Base-by-base conservation (phyloP, 2,888 invertebrate genomes). In the Cheilosia vernalis region DNA sequence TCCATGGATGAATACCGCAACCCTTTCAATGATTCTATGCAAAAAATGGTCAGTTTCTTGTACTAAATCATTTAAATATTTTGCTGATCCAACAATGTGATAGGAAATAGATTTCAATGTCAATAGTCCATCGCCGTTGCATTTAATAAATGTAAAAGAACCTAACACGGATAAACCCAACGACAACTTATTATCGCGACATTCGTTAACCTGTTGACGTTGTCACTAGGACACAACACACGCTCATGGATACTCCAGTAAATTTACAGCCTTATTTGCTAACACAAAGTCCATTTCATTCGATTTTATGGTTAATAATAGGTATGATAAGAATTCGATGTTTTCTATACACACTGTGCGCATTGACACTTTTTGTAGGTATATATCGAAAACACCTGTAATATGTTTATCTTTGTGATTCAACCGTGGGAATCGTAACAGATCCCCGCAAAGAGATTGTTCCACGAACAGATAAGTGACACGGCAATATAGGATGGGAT, bases 401-500 rank as follows among this genome's bases (percentile, higher is more conserved):
- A 13, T n/a, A 4, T 10, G 2, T 58, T 58, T 58, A 47, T 61
- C 60, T 21, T 4, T 47, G 49, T 17, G 10, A 17, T 47, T 67
- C 19, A 9, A 44, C 40, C 83, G 83, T 84, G 83, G 79, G 83
- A 79, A 84, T 51, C 40, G 42, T 9, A 79, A 79, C 83, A 79
- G 40, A 74, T 53, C 79, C 37, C 79, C 83, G 79, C 56, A 58
- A 74, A 79, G 83, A 84, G 79, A 84, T 84, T 84, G 83, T 84
- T 74, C 73, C 79, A 69, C 79, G 44, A 42, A 58, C 53, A 63
- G 79, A 74, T 84, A 84, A 83, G 44, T 51, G 44, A 61, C 60
- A 66, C 44, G 63, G n/a, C 40, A 66, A 51, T 49, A 24, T 42
- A 60, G 6, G 10, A 55, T 30, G 6, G 13, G 47, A 55, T 64